These are phyloP conservation scores for Drosophila neotestacea DNA, from an alignment of 2,888 invertebrate genomes.

Conservation along the genomic window DNA sequence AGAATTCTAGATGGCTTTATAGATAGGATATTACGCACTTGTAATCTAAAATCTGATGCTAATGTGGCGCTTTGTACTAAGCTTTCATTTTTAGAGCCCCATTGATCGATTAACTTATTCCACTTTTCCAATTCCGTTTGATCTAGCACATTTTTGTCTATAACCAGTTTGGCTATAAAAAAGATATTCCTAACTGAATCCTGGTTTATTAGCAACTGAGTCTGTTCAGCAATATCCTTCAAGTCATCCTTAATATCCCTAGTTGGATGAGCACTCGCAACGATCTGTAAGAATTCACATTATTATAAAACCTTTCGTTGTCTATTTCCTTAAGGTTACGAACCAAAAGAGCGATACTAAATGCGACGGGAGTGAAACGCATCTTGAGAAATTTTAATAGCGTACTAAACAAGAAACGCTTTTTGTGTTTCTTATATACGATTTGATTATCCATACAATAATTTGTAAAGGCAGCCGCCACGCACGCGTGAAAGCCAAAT, in stretches of 20 bases:
- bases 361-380: no score
- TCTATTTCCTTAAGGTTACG: neutral
- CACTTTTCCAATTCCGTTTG: neutral
- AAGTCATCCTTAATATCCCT: neutral
- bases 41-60: no score
- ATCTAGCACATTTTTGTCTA: neutral
- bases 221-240: neutral
- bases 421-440: no score
- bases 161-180: neutral
- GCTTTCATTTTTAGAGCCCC: neutral
- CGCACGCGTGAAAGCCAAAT: no score
- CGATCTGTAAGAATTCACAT: neutral
- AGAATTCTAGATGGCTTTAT: no score
- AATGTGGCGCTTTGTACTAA: neutral
- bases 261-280: neutral
- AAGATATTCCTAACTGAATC: neutral
- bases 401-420: no score
- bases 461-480: no score
- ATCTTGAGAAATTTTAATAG: no score
- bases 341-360: no score
- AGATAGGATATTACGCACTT: no score
- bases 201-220: neutral
- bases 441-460: no score
- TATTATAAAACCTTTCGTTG: neutral
- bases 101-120: neutral